Evolutionary conservation across 1,140 invertebrate genomes (phyloP).

Genomic region (Acyrthosiphon pisum): DNA sequence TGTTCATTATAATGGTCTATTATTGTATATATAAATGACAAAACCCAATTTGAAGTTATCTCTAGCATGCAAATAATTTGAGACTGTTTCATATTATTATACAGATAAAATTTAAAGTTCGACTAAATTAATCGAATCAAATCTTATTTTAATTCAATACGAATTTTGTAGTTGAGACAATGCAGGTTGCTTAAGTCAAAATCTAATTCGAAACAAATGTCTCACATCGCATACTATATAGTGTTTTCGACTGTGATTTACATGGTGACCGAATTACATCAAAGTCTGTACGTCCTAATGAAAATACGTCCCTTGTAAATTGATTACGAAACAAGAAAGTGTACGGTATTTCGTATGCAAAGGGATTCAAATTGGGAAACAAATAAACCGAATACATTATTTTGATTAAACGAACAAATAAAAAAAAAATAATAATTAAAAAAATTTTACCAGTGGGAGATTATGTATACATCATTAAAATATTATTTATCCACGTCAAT

Average conservation of each 20-base stretch:
- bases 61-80: background rate
- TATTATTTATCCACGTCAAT: background rate
- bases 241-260: constrained; percentile 8
- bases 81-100: background rate
- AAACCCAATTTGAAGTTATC: background rate
- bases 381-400: background rate
- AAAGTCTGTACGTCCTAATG: constrained; percentile 28
- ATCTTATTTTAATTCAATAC: constrained; percentile 18
- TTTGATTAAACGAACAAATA: background rate
- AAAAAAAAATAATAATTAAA: background rate
- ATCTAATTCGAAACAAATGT: constrained; percentile 36
- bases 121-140: background rate
- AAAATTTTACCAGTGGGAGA: background rate
- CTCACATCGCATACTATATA: background rate
- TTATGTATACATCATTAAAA: background rate
- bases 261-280: constrained; percentile 34
- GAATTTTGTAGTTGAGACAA: constrained; percentile 26
- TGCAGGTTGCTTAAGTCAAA: constrained; percentile 27
- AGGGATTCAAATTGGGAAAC: constrained; percentile 18
- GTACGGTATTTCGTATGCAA: background rate
- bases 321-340: constrained; percentile 44
- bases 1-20: background rate
- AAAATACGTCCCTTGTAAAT: constrained; percentile 41
- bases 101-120: background rate
- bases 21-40: background rate